Evolutionary conservation across 2,797 vertebrate genomes (phyloP).

Genomic region (Pipistrellus nathusii): DNA sequence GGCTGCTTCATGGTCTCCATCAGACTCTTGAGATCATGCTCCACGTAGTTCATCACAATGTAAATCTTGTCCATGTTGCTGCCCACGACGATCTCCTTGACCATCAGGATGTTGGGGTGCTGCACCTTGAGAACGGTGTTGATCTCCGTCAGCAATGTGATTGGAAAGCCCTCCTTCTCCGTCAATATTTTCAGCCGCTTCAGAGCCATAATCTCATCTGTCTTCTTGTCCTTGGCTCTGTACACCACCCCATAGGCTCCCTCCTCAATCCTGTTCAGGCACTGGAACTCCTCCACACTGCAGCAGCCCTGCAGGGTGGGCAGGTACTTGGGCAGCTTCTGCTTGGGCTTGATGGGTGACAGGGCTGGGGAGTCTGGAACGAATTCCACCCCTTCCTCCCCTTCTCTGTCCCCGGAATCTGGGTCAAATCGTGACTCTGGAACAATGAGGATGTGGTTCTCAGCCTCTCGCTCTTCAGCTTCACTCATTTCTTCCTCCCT

Average conservation of each 20-base stretch:
- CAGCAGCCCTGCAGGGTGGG: conserved; percentile 99
- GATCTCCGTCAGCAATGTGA: conserved; percentile 97
- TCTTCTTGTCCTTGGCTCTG: conserved; percentile 99
- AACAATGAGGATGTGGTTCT: conserved; percentile 93
- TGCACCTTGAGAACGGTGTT: conserved; percentile 99
- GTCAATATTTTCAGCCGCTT: conserved; percentile 98
- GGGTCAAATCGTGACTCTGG: conserved; percentile 97
- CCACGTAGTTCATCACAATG: conserved; percentile 99
- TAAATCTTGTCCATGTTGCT: conserved; percentile 99
- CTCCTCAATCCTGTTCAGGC: conserved; percentile 97
- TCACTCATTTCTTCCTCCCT: conserved; percentile 96
- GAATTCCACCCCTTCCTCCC: conserved; percentile 92
- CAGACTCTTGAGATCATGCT: conserved; percentile 98
- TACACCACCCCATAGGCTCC: conserved; percentile 98
- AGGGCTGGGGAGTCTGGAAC: conserved; percentile 95
- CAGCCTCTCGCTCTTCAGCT: conserved; percentile 93
- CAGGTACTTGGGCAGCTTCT: conserved; percentile 97
- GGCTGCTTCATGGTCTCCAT: conserved; percentile 99
- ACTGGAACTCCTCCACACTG: conserved; percentile 99
- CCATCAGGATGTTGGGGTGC: conserved; percentile 97
- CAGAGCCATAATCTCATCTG: conserved; percentile 97
- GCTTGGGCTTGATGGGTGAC: conserved; percentile 96
- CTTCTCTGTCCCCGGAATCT: conserved; percentile 91
- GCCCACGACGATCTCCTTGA: conserved; percentile 98
- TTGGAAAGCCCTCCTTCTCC: conserved; percentile 98